A percentile compares a stretch with the other conserved stretches of the same genome.
These are phyloP conservation scores for Indicator maculatus DNA, from an alignment of 2,113 vertebrate species.

Conservation along the genomic window DNA sequence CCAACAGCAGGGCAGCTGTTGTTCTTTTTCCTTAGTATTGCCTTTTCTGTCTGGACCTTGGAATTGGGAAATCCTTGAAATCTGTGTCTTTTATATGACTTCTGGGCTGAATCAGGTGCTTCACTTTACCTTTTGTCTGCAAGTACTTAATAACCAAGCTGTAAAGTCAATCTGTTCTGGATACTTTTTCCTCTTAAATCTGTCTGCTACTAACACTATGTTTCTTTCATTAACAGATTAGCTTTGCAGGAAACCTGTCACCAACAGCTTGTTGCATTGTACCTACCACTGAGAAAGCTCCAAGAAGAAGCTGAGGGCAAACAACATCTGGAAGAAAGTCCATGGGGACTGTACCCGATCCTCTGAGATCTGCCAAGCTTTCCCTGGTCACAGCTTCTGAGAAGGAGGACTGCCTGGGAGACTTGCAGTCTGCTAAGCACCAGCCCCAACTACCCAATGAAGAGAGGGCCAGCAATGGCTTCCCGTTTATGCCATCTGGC, in stretches of 20 bases:
- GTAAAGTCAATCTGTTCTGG: not conserved
- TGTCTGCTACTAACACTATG: conserved; percentile 26
- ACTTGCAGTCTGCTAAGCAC: conserved; percentile 72
- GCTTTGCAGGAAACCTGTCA: not conserved
- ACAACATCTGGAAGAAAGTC: not conserved
- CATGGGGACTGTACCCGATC: conserved; percentile 90
- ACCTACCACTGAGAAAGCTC: not conserved
- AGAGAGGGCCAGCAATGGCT: conserved; percentile 72
- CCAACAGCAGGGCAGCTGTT: not conserved
- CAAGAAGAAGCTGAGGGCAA: not conserved
- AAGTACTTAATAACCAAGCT: not conserved
- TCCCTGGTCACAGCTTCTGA: conserved; percentile 78
- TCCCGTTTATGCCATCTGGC: not conserved
- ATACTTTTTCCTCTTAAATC: not conserved
- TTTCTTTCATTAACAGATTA: conserved; percentile 70
- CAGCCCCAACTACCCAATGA: conserved; percentile 30
- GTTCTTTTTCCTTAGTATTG: not conserved
- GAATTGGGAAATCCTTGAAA: not conserved
- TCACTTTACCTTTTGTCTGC: not conserved
- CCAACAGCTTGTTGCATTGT: not conserved
- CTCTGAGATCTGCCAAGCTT: conserved; percentile 85
- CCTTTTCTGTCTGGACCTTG: not conserved
- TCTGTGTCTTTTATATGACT: not conserved
- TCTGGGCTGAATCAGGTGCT: not conserved
- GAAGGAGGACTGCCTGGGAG: conserved; percentile 74